phyloP scores from a whole-genome alignment of 2,888 invertebrate species.

The Xanthorhoe spadicearia region DNA sequence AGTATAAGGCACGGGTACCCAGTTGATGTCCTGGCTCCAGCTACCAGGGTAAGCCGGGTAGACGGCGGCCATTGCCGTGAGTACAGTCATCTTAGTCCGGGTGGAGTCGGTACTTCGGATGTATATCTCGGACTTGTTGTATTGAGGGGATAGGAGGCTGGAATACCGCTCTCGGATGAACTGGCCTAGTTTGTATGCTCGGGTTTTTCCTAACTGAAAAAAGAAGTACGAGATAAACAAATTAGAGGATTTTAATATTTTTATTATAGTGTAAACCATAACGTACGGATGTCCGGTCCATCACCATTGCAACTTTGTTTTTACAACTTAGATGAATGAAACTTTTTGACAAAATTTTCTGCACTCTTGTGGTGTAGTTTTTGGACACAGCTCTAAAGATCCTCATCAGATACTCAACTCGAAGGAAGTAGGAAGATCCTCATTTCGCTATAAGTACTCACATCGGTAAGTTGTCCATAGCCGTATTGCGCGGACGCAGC shows the following conservation, averaged over 20 bases:
- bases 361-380: no score
- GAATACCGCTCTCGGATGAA: constrained; percentile 54
- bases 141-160: constrained; percentile 50
- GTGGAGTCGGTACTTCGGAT: constrained; percentile 63
- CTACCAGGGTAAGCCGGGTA: constrained; percentile 47
- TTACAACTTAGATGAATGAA: no score
- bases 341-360: no score
- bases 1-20: constrained; percentile 61
- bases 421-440: no score
- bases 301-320: no score
- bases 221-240: background rate
- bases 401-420: no score
- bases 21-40: constrained; percentile 54
- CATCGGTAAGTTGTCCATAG: constrained; percentile 59
- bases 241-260: no score
- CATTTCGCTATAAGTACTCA: no score
- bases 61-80: constrained; percentile 56
- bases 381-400: no score
- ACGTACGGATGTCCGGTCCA: no score
- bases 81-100: constrained; percentile 60
- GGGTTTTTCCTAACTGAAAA: constrained; percentile 50
- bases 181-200: constrained; percentile 51
- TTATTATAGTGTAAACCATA: no score
- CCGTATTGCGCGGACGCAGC: constrained; percentile 48
- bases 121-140: constrained; percentile 61